phyloP scores from a whole-genome alignment of 37 sponge, comb jelly and placozoan species.

The Hormiphora californensis region DNA sequence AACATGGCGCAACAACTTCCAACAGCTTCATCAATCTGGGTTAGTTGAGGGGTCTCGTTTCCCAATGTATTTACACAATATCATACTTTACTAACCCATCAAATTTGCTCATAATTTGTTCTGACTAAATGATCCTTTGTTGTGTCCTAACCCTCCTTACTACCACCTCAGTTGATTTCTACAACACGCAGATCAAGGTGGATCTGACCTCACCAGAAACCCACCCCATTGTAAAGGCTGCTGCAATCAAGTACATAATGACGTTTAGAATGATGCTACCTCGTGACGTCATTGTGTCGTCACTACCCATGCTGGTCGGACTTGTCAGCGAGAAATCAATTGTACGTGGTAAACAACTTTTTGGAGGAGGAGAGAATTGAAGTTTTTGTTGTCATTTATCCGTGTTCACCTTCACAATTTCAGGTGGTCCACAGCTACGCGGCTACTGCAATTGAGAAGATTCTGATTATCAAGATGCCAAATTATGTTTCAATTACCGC shows the following conservation, averaged over 20 bases:
- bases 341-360: too few species aligned
- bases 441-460: slow-evolving; percentile 86
- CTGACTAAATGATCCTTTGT: too few species aligned
- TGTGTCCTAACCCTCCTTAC: too few species aligned
- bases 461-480: slow-evolving; percentile 64
- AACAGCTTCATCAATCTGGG: slow-evolving; percentile 84
- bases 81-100: too few species aligned
- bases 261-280: slow-evolving; percentile 77
- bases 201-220: slow-evolving; percentile 68
- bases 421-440: slow-evolving; percentile 97
- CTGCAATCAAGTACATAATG: slow-evolving; percentile 79
- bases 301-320: slow-evolving; percentile 64
- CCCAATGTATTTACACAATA: too few species aligned
- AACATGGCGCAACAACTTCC: slow-evolving; percentile 85
- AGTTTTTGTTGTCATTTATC: too few species aligned
- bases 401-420: too few species aligned
- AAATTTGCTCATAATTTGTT: too few species aligned
- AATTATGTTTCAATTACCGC: slow-evolving; percentile 15
- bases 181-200: slow-evolving; percentile 67
- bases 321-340: slow-evolving; percentile 12
- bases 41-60: too few species aligned
- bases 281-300: slow-evolving; percentile 61
- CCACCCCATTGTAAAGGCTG: slow-evolving; percentile 79
- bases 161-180: slow-evolving; percentile 86
- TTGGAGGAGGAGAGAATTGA: too few species aligned